Evolutionary conservation across 1,140 invertebrate genomes (phyloP).

Genomic region (Sycophila sp.): DNA sequence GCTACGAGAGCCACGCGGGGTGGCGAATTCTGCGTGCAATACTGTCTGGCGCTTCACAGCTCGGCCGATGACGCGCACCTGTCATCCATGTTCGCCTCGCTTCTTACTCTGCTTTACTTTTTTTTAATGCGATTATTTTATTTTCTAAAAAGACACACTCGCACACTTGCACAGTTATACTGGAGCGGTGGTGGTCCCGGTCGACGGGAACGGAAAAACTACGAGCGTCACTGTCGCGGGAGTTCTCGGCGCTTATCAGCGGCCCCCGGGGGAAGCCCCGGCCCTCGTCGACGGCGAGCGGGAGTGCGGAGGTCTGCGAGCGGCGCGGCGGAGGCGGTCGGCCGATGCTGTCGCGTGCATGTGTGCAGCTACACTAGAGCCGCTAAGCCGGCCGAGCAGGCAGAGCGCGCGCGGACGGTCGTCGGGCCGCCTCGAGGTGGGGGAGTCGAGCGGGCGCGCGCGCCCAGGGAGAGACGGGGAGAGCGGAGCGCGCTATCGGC

Average conservation of each 20-base stretch:
- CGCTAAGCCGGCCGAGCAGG: slow-evolving; percentile 49
- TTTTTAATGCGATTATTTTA: too few relatives aligned
- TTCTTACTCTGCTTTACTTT: too few relatives aligned
- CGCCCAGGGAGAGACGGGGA: neutral
- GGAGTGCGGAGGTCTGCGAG: slow-evolving; percentile 50
- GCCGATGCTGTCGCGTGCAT: slow-evolving; percentile 66
- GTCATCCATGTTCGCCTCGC: slow-evolving; percentile 9
- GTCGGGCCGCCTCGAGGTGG: slow-evolving; percentile 38
- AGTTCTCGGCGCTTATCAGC: neutral
- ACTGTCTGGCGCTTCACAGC: neutral
- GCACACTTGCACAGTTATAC: too few relatives aligned
- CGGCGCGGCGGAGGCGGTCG: slow-evolving; percentile 41
- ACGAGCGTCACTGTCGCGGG: too few relatives aligned
- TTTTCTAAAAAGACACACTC: too few relatives aligned
- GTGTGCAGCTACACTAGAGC: slow-evolving; percentile 65
- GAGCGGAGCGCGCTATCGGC: too few relatives aligned
- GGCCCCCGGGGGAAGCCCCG: neutral
- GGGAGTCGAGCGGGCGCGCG: slow-evolving; percentile 47
- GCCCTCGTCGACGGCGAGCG: slow-evolving; percentile 48
- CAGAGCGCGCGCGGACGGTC: slow-evolving; percentile 36
- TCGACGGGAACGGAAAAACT: too few relatives aligned
- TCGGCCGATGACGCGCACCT: slow-evolving; percentile 5
- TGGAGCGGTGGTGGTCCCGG: too few relatives aligned
- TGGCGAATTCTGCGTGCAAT: too few relatives aligned
- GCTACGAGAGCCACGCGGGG: neutral